phyloP scores from a whole-genome alignment of 1,140 invertebrate genomes.

The Calosoma granatense region DNA sequence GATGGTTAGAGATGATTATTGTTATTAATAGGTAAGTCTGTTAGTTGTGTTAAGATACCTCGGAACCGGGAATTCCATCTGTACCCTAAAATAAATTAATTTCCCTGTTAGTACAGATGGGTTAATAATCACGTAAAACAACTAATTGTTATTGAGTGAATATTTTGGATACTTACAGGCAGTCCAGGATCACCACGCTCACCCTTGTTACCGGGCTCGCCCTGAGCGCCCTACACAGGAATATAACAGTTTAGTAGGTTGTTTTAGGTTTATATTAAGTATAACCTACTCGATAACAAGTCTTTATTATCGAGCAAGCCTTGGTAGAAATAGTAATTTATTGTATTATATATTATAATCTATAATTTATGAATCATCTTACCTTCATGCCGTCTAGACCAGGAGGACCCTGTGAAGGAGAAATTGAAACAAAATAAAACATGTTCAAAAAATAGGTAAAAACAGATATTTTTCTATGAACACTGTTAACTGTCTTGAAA shows the following conservation, averaged over 20 bases:
- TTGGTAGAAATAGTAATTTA: too few relatives aligned
- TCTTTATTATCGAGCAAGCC: too few relatives aligned
- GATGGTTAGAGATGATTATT: not conserved
- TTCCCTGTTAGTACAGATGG: too few relatives aligned
- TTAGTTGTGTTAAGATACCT: slow-evolving; percentile 46
- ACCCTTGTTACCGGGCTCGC: slow-evolving; percentile 80
- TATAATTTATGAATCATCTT: too few relatives aligned
- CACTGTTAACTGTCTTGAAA: not conserved
- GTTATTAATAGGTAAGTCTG: not conserved
- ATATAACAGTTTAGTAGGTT: slow-evolving; percentile 10
- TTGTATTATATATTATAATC: too few relatives aligned
- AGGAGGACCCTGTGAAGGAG: slow-evolving; percentile 52
- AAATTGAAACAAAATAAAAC: slow-evolving; percentile 32
- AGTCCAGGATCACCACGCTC: slow-evolving; percentile 84
- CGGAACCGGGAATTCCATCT: slow-evolving; percentile 81
- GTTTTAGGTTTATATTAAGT: slow-evolving; percentile 2
- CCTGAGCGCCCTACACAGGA: slow-evolving; percentile 70
- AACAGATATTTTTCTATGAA: slow-evolving; percentile 6
- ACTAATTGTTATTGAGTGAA: too few relatives aligned
- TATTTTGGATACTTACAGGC: slow-evolving; percentile 77
- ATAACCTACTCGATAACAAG: too few relatives aligned
- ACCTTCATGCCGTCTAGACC: slow-evolving; percentile 67
- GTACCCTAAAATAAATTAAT: slow-evolving; percentile 71
- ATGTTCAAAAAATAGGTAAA: slow-evolving; percentile 21
- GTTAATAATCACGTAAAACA: too few relatives aligned